Evolutionary conservation across 2,113 vertebrate species (phyloP).

Genomic region (Proterorhinus semilunaris): DNA sequence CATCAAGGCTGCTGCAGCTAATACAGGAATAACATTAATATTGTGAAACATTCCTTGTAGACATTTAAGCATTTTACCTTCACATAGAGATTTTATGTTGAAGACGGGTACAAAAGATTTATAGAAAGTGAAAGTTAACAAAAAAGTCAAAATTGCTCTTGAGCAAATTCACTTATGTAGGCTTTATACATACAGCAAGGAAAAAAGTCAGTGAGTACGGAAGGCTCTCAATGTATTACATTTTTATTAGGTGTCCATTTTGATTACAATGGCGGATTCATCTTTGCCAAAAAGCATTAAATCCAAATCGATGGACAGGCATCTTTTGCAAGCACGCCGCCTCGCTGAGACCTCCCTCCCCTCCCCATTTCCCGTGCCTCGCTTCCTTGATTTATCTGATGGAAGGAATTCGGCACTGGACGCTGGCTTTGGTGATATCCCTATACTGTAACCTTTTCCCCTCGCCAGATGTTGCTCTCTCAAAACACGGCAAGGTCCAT

Average conservation of each 20-base stretch:
- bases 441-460: constrained; percentile 81
- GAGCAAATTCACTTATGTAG: too few species aligned
- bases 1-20: too few species aligned
- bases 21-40: too few species aligned
- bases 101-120: too few species aligned
- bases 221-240: too few species aligned
- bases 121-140: not conserved
- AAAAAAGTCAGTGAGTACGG: not conserved
- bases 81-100: too few species aligned
- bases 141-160: not conserved
- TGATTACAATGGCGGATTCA: not conserved
- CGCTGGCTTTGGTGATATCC: constrained; percentile 73
- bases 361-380: constrained; percentile 71
- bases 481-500: constrained; percentile 79
- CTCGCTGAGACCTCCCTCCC: constrained; percentile 61
- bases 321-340: constrained; percentile 51
- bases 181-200: too few species aligned
- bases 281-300: not conserved
- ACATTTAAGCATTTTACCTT: too few species aligned
- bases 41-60: too few species aligned
- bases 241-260: not conserved
- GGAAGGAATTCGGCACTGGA: constrained; percentile 80
- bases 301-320: constrained; percentile 31
- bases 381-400: constrained; percentile 82
- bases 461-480: constrained; percentile 80